These are phyloP conservation scores for Andinoacara biseriatus DNA, from an alignment of 2,113 vertebrate genomes.

Conservation along the genomic window DNA sequence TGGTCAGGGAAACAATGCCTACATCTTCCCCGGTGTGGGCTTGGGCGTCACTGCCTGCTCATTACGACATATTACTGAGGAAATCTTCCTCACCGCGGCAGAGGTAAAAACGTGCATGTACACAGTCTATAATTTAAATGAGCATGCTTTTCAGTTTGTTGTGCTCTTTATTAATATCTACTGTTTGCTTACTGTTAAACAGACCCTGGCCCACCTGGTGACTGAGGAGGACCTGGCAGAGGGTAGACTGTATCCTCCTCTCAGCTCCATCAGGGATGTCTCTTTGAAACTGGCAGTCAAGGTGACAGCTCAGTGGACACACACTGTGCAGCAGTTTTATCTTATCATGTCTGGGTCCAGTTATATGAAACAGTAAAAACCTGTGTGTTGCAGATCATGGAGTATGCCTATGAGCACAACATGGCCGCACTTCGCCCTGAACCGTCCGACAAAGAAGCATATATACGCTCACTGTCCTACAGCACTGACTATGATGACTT, in stretches of 20 bases:
- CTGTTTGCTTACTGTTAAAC: conserved; percentile 8
- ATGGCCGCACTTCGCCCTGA: conserved; percentile 88
- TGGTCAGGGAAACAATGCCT: conserved; percentile 97
- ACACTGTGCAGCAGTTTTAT: not conserved
- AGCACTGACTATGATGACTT: conserved; percentile 88
- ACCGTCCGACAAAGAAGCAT: conserved; percentile 87
- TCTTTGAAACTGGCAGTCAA: conserved; percentile 90
- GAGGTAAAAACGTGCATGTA: conserved; percentile 82
- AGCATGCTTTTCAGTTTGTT: not conserved
- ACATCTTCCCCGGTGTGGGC: conserved; percentile 95
- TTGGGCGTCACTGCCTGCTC: conserved; percentile 87
- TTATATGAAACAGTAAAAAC: not conserved
- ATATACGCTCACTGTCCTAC: conserved; percentile 86
- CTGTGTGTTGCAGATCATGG: conserved; percentile 82
- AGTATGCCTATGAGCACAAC: conserved; percentile 88
- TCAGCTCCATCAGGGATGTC: conserved; percentile 87
- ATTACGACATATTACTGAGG: conserved; percentile 85
- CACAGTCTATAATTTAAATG: not conserved
- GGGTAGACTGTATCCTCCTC: conserved; percentile 92
- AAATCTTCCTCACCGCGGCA: conserved; percentile 90
- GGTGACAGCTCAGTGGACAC: conserved; percentile 75
- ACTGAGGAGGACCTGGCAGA: conserved; percentile 88
- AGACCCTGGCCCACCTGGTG: conserved; percentile 91
- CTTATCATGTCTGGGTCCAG: not conserved
- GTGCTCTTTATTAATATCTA: not conserved